phyloP scores from a whole-genome alignment of 2,113 vertebrate species.

The Gobiocypris rarus region DNA sequence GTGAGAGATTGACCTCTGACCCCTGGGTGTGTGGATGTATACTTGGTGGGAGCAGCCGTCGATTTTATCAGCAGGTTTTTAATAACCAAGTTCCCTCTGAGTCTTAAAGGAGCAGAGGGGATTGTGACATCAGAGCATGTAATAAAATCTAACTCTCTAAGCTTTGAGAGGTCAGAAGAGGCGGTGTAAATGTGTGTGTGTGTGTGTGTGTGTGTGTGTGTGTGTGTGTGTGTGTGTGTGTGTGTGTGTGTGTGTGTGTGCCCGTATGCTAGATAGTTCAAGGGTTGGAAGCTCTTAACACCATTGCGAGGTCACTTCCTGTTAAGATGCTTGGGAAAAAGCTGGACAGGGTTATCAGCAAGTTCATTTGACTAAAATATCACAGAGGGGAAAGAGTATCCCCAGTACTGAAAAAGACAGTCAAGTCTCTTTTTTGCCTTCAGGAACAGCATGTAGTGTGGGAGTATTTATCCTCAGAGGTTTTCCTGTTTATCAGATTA shows the following conservation, averaged over 20 bases:
- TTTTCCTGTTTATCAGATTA: constrained; percentile 31
- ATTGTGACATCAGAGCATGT: constrained; percentile 25
- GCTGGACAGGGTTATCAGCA: constrained; percentile 13
- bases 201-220: not conserved
- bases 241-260: constrained; percentile 4
- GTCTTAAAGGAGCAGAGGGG: constrained; percentile 22
- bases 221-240: not conserved
- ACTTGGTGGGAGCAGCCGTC: not conserved
- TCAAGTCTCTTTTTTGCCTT: not conserved
- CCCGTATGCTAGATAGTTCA: not conserved
- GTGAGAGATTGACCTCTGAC: constrained; percentile 44
- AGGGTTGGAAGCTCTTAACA: constrained; percentile 7
- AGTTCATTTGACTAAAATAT: constrained; percentile 29
- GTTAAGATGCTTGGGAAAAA: constrained; percentile 12
- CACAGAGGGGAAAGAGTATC: not conserved
- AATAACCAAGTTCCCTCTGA: constrained; percentile 1
- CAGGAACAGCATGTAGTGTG: constrained; percentile 14
- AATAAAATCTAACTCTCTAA: constrained; percentile 7
- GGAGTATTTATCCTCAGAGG: constrained; percentile 6
- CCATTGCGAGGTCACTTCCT: constrained; percentile 26
- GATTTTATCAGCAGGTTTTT: constrained; percentile 47
- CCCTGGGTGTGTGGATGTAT: constrained; percentile 29
- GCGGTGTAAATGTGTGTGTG: not conserved
- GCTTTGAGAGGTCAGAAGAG: constrained; percentile 1
- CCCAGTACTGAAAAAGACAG: not conserved